Evolutionary conservation across 2,797 vertebrate species (phyloP).

Genomic region (Sphenopsis melanotis): DNA sequence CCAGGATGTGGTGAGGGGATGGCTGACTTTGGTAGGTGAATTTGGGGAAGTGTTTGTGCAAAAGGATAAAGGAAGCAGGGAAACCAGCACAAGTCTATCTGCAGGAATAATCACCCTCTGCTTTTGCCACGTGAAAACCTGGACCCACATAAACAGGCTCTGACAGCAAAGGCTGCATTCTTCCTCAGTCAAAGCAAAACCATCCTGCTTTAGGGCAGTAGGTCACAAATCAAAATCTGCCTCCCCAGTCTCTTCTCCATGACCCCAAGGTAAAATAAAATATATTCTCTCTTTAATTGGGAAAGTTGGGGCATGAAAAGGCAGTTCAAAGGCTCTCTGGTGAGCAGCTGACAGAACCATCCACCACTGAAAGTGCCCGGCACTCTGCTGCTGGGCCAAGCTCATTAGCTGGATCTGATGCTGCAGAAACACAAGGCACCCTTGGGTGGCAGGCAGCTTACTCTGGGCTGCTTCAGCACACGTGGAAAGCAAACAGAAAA

Average conservation of each 20-base stretch:
- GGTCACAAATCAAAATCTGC: not conserved
- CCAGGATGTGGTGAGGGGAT: not conserved
- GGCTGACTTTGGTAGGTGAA: not conserved
- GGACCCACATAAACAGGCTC: not conserved
- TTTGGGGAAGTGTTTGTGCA: not conserved
- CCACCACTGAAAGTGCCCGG: not conserved
- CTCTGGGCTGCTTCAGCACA: not conserved
- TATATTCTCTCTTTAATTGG: not conserved
- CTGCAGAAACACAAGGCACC: not conserved
- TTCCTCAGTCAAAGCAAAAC: not conserved
- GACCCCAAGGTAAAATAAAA: not conserved
- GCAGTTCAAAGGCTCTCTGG: not conserved
- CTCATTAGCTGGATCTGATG: not conserved
- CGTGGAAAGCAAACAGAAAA: not conserved
- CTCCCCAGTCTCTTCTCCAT: not conserved
- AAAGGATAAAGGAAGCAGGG: not conserved
- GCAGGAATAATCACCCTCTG: not conserved
- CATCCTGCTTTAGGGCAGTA: not conserved
- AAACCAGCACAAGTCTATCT: not conserved
- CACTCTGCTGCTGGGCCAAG: rapidly evolving
- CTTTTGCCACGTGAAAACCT: not conserved
- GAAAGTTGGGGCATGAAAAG: not conserved
- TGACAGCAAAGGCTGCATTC: not conserved
- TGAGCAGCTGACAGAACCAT: not conserved
- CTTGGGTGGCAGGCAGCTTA: not conserved